Base-by-base conservation (phyloP, 92 coral and sea anemone species). In the Zoanthus gigantus region DNA sequence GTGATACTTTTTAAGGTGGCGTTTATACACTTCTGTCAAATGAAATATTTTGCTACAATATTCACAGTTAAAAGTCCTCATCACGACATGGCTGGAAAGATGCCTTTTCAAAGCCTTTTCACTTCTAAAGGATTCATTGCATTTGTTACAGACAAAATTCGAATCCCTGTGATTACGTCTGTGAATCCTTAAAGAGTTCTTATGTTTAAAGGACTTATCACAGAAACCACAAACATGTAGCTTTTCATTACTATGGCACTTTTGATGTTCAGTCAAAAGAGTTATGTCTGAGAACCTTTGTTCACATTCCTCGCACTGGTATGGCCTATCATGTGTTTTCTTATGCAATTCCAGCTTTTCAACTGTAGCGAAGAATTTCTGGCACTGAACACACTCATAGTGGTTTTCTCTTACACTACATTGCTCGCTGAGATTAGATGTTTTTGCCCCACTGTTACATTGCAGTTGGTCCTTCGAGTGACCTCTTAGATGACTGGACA, bases 261-360 rank as follows among this genome's bases (percentile, higher is more conserved):
- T 67, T 54, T 65, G 85, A 66, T 81, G 85, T 16, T 57, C 75
- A n/a, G 85, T 81, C 74, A 81, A 45, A 81, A 11, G 75, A 66
- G 45, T 68, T 0, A 66, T 30, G 2, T 81, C 85, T 4, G 85
- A 81, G 47, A 81, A 81, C 8, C 74, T 47, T 37, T 81, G 65
- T 58, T 66, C 75, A 18, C 85, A 81, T 23, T 81, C 85, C 60
- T 81, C 85, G 17, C 85, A 81, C 47, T 81, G 61, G 44, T 81
- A 67, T 0, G 85, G 85, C 15, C 30, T 65, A 7, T 81, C 85
- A 11, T 45, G 85, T 23, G 85, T 81, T 28, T 71, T 53, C 75
- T 30, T 23, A 48, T 81, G 74, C 28, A 45, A 46, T 30, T 66
- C 74, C 7, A 67, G 52, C 37, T 81, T 16, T 0, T 11, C 16